Base-by-base conservation (phyloP, 2,888 invertebrate genomes). In the Asteroscopus sphinx region DNA sequence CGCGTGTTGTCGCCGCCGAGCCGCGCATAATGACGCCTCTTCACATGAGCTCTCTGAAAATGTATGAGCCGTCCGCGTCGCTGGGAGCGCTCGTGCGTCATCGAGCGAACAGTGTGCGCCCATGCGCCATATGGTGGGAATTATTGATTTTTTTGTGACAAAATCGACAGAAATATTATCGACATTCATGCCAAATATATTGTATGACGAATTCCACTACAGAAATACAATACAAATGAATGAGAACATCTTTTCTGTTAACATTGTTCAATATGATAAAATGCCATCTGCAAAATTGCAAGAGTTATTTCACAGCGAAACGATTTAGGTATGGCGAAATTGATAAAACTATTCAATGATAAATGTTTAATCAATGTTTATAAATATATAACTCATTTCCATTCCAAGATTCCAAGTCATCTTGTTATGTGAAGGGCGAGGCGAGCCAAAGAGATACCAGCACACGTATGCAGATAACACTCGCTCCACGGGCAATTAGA, bases 401-500 rank as follows among this genome's bases (percentile, higher is more conserved):
- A 35, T 45, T 35, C 28, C 21, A 6, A 21, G 21, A 21, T 4
- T 21, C 4, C 32, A 25, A 28, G 33, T 32, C 41, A 15, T 17
- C 6, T 21, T 47, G 32, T 32, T 21, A 47, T 15, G 48, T 32
- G 26, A 12, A 32, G 41, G 36, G 37, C 6, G 17, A 37, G 48
- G 13, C 16, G 36, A 41, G 17, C 36, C 37, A 37, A 37, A 17
- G 11, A 59, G 44, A 39, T 39, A 44, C 17, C 17, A 32, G 8
- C 37, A 17, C 40, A 46, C 35, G 35, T n/a, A 15, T 7, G 61
- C 39, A 40, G 28, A 41, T 32, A 26, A 26, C 32, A 42, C 25
- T 41, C 60, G 30, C 28, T 48, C 28, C 44, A 25, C 39, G 33
- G 33, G 28, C 35, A 21, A 45, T 36, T 35, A 59, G 6, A 60